Evolutionary conservation across 1,140 invertebrate genomes (phyloP), one percentile per base, ranked within the genome.

Genomic region (Bombus polaris): DNA sequence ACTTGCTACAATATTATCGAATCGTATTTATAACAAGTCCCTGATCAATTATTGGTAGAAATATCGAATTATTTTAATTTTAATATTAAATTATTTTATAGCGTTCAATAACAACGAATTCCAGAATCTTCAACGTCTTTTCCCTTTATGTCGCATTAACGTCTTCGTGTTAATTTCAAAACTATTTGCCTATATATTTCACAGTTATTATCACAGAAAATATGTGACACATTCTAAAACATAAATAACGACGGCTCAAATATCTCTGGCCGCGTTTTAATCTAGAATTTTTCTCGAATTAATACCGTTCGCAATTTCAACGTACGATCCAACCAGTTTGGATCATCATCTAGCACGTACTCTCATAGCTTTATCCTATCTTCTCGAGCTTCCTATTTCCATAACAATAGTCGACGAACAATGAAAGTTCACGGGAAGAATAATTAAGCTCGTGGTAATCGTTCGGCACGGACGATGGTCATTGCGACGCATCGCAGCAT

Each of bases 401-500:
- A 87, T 88, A n/a, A 88, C 75, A 87, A 83, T 88, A n/a, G 57
- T 3, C 13, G 25, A 28, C 59, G 75, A 42, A 65, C 75, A 78
- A 78, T 42, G 28, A 78, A 35, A 75, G 12, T 62, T 86, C 79
- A 44, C 73, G 32, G 53, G 42, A 81, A 32, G 81, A 83, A 87
- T 83, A 88, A 88, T 88, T 88, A 88, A 88, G 71, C 83, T 70
- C 74, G 47, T 59, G 75, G 77, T 86, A 86, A 81, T 87, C 66
- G 77, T 81, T 86, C 77, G 39, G 57, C 53, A 78, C 80, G 78
- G 71, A 68, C 77, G 80, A 81, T 80, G 87, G 85, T 68, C 76
- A 83, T 47, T 77, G 65, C 71, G 74, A 72, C 44, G 75, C 85
- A 88, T 88, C 79, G 10, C 5, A 66, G 73, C 53, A 35, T 73